Conservation (phyloP, 2,113 vertebrate species). For the Dipodomys stephensi region DNA sequence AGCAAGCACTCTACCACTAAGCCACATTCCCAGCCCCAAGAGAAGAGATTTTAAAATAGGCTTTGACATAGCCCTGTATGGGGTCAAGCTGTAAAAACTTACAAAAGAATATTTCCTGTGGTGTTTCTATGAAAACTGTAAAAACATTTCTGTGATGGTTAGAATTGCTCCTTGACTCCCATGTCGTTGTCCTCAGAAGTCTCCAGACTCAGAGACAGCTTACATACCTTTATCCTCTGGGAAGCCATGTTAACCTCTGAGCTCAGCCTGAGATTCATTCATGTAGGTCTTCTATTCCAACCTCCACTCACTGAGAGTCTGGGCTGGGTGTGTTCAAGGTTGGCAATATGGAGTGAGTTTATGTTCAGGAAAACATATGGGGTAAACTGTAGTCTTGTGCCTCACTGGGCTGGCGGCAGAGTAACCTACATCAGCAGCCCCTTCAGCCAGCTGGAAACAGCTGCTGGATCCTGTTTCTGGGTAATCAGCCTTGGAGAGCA, state of each 20-base stretch:
- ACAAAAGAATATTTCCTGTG: too few relatives aligned
- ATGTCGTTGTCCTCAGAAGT: background rate
- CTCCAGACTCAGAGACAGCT: background rate
- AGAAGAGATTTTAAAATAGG: conserved; percentile 11
- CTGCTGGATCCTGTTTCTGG: background rate
- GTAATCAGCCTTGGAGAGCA: background rate
- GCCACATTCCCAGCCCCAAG: too few relatives aligned
- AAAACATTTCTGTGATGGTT: background rate
- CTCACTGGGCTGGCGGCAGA: background rate
- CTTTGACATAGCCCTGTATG: background rate
- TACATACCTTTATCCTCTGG: too few relatives aligned
- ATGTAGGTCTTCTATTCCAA: background rate
- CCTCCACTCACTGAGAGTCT: background rate
- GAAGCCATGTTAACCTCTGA: background rate
- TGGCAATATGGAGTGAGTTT: background rate
- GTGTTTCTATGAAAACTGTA: too few relatives aligned
- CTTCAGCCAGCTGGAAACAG: background rate
- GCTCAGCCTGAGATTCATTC: background rate
- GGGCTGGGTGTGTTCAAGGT: background rate
- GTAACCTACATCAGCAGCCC: background rate
- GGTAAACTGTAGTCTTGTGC: background rate
- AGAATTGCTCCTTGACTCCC: too few relatives aligned
- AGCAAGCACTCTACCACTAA: too few relatives aligned
- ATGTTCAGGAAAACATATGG: background rate
- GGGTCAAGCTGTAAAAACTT: background rate